Base-by-base conservation (phyloP, 2,797 vertebrate genomes). In the Sparus aurata region DNA sequence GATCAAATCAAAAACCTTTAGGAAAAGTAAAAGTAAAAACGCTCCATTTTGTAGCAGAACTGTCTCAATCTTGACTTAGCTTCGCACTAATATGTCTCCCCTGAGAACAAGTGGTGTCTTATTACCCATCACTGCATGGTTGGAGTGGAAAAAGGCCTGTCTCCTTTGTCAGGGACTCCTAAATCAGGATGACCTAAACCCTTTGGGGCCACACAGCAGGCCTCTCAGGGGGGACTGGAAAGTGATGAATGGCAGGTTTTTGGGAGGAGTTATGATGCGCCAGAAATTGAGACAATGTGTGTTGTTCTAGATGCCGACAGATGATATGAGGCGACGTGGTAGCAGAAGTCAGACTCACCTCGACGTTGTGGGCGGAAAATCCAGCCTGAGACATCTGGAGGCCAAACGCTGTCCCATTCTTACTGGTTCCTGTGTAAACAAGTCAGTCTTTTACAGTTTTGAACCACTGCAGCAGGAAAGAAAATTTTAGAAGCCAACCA, bases 381-480 rank as follows among this genome's bases (percentile, higher is more conserved):
- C 98, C 98, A 0, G 98, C 98, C 92, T 99, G 98, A 52, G 98
- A 99, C 98, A 99, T 99, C 92, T 99, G 98, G 90, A 99, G 95
- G 10, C 98, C 98, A 81, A 99, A 99, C 86, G 98, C 98, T 27
- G 98, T 98, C 88, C 98, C 98, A 0, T 99, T 99, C 94, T 97
- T 98, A 90, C 96, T 99, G 82, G 98, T 99, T 90, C 98, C 98
- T 99, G 86, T 72, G 84, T 79, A 92, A 93, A 93, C 85, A 93
- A 85, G 79, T 80, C 81, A 81, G 63, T 64, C 43, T 77, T 80
- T 80, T 41, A 85, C 49, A 68, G 54, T 45, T 79, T 20, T 82
- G 53, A 89, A 68, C 30, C 6, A 11, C n/a, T 27, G 49, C 64
- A 75, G 61, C 18, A 45, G 45, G 55, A 59, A 62, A 68, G 30